Base-by-base conservation (phyloP, 2,797 vertebrate genomes). In the Sternotherus odoratus region DNA sequence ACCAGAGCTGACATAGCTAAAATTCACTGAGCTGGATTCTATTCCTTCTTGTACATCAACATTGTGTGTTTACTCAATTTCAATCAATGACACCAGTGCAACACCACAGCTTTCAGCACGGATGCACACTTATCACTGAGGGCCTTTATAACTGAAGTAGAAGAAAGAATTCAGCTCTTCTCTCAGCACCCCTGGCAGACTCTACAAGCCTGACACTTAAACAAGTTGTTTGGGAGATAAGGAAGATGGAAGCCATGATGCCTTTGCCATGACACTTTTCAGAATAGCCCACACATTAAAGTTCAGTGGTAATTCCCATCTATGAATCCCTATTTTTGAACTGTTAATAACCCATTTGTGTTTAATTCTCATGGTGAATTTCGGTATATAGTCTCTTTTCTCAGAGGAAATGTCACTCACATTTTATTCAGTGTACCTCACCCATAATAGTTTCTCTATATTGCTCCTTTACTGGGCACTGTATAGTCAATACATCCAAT, bases 291-390 rank as follows among this genome's bases (percentile, higher is more conserved):
- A 28, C 39, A 43, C 4, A 15, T 43, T 26, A 69, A 39, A 19
- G 12, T 77, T 26, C 80, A 53, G 5, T 0, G 0, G 66, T 90
- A 93, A 96, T 96, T 96, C 93, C 93, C 88, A 92, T 46, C 39
- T 90, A 81, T 26, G 46, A 0, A 0, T 85, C 79, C 87, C 57
- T 36, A 69, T 72, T 92, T 86, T 60, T 79, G 87, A 95, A 79
- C 85, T 85, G 93, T 12, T 95, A 95, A 95, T 95, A 83, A 90
- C 48, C 79, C 82, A 50, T 48, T 85, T 51, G 83, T 75, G 54
- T 30, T 81, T 66, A 91, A 89, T 77, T 86, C 69, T 60, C 26
- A 80, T 11, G 28, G 19, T 0, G 2, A 92, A 93, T 77, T 30
- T 79, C 93, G 83, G 77, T 60, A 90, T 3, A 16, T 28, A n/a